Conservation (phyloP, 2,888 invertebrate genomes). For the Leptarthrus brevirostris region DNA sequence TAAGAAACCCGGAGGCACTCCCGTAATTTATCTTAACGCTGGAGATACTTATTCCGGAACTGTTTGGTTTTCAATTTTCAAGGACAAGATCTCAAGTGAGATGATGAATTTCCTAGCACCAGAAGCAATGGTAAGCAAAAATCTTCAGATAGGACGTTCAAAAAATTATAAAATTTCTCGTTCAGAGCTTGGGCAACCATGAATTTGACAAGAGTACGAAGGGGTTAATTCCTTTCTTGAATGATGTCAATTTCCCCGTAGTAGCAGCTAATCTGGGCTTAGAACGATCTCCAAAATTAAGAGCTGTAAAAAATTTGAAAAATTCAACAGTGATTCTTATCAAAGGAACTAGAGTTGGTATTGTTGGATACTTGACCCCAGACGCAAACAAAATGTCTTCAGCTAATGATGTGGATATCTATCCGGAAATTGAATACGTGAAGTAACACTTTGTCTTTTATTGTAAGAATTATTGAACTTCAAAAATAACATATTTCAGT, state of each 20-base stretch:
- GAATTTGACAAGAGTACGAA: conserved; percentile 83
- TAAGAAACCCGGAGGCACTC: conserved; percentile 68
- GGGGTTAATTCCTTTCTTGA: conserved; percentile 77
- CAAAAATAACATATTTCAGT: conserved; percentile 64
- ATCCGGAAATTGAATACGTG: conserved; percentile 76
- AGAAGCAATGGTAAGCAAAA: conserved; percentile 80
- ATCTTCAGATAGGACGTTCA: background rate
- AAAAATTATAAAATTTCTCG: too few species aligned
- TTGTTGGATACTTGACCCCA: conserved; percentile 85
- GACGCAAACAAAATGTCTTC: conserved; percentile 74
- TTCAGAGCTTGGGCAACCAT: conserved; percentile 85
- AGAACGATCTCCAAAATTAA: conserved; percentile 71
- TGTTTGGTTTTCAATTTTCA: conserved; percentile 82
- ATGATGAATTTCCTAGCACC: conserved; percentile 80
- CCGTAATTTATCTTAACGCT: conserved; percentile 82
- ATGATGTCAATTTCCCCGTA: conserved; percentile 74
- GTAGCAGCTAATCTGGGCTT: conserved; percentile 80
- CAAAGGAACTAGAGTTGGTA: conserved; percentile 74
- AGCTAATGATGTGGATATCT: conserved; percentile 69
- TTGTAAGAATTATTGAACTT: background rate
- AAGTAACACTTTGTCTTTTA: conserved; percentile 58
- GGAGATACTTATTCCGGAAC: conserved; percentile 91
- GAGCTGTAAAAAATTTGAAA: conserved; percentile 64
- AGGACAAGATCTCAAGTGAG: conserved; percentile 79
- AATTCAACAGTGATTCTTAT: conserved; percentile 74